phyloP scores from a whole-genome alignment of 2,113 vertebrate species.

The Alouatta palliata region DNA sequence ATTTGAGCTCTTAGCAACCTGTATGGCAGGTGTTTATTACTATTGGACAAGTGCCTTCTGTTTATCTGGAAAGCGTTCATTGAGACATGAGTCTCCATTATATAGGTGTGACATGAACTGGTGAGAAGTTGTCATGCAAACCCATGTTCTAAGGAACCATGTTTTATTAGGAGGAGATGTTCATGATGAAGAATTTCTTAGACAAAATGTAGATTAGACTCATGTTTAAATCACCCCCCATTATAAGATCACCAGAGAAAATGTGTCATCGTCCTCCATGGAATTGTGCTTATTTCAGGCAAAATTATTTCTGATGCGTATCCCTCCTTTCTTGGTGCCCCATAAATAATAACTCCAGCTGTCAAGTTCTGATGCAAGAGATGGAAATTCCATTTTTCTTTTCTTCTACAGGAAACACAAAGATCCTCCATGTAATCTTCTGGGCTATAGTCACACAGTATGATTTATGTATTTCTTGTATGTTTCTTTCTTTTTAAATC shows the following conservation, averaged over 20 bases:
- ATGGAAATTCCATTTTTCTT: slow-evolving; percentile 71
- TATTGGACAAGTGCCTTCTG: slow-evolving; percentile 44
- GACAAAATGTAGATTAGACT: not conserved
- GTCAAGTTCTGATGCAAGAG: slow-evolving; percentile 56
- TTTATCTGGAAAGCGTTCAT: slow-evolving; percentile 50
- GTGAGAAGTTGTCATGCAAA: not conserved
- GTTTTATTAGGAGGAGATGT: not conserved
- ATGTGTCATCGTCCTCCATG: not conserved
- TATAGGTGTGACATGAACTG: slow-evolving; percentile 1
- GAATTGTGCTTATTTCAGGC: slow-evolving; percentile 6
- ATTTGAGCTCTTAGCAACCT: slow-evolving; percentile 57
- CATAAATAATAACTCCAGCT: slow-evolving; percentile 34
- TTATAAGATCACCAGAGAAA: slow-evolving; percentile 8
- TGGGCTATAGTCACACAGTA: slow-evolving; percentile 58
- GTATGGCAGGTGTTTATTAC: slow-evolving; percentile 60
- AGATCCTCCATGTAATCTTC: slow-evolving; percentile 64
- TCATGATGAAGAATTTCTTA: slow-evolving; percentile 34
- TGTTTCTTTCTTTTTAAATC: slow-evolving; percentile 77
- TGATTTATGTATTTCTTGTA: slow-evolving; percentile 80
- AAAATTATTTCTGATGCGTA: slow-evolving; percentile 48
- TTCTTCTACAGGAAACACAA: slow-evolving; percentile 60
- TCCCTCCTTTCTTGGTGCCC: not conserved
- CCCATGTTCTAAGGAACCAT: not conserved
- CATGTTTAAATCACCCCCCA: not conserved
- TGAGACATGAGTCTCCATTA: slow-evolving; percentile 65